Evolutionary conservation across 1,140 invertebrate genomes (phyloP), one percentile per base, ranked within the genome.

Genomic region (Drosophila nigromelanica): DNA sequence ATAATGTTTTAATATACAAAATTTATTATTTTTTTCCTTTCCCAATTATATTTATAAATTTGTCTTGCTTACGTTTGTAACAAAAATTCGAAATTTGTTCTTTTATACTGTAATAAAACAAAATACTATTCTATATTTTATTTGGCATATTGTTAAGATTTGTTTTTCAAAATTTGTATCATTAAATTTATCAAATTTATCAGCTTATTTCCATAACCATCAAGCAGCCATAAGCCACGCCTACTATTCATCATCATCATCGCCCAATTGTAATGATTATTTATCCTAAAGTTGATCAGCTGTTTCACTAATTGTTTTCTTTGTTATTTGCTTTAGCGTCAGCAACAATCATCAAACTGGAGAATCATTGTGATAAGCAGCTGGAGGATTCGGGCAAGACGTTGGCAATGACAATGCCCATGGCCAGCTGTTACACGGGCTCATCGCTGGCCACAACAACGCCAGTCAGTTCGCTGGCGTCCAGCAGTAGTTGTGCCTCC

Each of bases 171-270:
- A 52, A 52, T 52, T 39, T 14, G 3, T 21, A 35, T 12, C 4
- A 35, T 7, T 24, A 15, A n/a, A n/a, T n/a, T n/a, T n/a, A n/a
- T 30, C 6, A n/a, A 3, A 62, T 4, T 39, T n/a, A 15, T 30
- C 33, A 86, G 81, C 82, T n/a, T 86, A 86, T 66, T 87, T 86
- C 54, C 81, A 87, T 50, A 60, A 78, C 54, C 82, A 86, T 56
- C 82, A 78, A 78, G 64, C 82, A 35, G 62, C 52, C 55, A 78
- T 81, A 55, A 74, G 62, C 70, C 82, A 81, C 62, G 61, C 47
- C 39, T 86, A 69, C 67, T 86, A 69, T 47, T 87, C 81, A 66
- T 87, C 82, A 68, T 86, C 80, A 48, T 78, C 78, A 70, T 86
- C 82, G 63, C 64, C 81, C 45, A 87, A 83, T 50, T 80, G 80